Conservation (phyloP, 2,888 invertebrate genomes). For the Plemyria rubiginata region DNA sequence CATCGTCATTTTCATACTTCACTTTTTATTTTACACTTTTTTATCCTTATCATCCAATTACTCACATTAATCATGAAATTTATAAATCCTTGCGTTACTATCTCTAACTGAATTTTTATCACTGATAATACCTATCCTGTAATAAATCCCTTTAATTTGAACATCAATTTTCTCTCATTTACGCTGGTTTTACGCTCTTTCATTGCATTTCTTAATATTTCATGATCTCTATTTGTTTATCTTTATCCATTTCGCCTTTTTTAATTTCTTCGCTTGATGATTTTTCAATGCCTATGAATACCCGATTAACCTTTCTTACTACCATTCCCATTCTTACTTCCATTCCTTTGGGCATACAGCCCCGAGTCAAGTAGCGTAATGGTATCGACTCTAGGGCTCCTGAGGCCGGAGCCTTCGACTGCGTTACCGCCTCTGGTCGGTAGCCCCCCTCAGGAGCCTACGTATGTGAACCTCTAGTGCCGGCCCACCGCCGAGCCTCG, state of each 20-base stretch:
- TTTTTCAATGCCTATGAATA: not conserved
- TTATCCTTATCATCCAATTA: not conserved
- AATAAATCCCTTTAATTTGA: not conserved
- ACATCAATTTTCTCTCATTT: no score
- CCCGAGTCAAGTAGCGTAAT: slow-evolving; percentile 85
- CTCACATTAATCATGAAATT: not conserved
- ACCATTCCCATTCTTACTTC: not conserved
- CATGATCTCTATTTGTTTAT: not conserved
- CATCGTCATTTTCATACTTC: not conserved
- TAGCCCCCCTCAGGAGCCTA: slow-evolving; percentile 93
- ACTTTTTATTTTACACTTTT: not conserved
- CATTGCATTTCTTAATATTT: no score
- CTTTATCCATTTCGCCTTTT: not conserved
- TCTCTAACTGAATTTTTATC: no score
- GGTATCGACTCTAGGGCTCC: slow-evolving; percentile 79
- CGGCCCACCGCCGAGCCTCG: slow-evolving; percentile 72
- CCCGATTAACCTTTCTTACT: not conserved
- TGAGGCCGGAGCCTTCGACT: slow-evolving; percentile 83
- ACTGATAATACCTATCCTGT: no score
- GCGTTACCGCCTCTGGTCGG: slow-evolving; percentile 79
- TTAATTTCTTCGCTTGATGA: not conserved
- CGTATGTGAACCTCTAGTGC: slow-evolving; percentile 97
- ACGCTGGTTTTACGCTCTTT: no score
- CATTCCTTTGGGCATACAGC: slow-evolving; percentile 55
- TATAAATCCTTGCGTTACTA: not conserved